A percentile compares a stretch with the other conserved stretches of the same genome.
Conservation (phyloP, 1,140 invertebrate species). For the Drosophila subobscura region DNA sequence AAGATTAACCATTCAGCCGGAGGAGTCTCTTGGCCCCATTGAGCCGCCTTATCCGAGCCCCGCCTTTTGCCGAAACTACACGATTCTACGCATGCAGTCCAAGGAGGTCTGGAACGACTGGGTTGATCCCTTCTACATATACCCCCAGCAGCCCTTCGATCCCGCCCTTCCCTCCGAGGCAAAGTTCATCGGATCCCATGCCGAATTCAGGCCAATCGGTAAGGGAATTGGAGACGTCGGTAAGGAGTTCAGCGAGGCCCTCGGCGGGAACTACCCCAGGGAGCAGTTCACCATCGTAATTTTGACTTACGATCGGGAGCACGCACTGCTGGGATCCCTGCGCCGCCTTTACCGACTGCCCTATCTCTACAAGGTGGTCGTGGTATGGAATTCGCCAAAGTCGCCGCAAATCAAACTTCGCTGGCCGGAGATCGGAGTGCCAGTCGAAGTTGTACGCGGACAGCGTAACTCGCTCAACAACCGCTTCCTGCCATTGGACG, state of each 20-base stretch:
- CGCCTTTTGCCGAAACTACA: slow-evolving; percentile 94
- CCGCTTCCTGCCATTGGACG: slow-evolving; percentile 97
- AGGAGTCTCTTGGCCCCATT: slow-evolving; percentile 96
- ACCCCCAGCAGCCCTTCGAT: slow-evolving; percentile 95
- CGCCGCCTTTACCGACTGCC: slow-evolving; percentile 95
- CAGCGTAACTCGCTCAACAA: slow-evolving; percentile 98
- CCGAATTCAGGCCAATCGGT: slow-evolving; percentile 96
- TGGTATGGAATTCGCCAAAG: slow-evolving; percentile 98
- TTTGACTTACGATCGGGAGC: slow-evolving; percentile 97
- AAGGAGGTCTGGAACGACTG: slow-evolving; percentile 94
- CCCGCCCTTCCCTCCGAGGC: slow-evolving; percentile 95
- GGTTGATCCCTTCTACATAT: slow-evolving; percentile 94
- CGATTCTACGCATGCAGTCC: slow-evolving; percentile 90
- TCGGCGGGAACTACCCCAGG: slow-evolving; percentile 96
- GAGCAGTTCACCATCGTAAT: slow-evolving; percentile 99
- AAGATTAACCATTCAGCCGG: slow-evolving; percentile 84
- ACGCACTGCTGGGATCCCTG: slow-evolving; percentile 95
- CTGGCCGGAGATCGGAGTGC: slow-evolving; percentile 98
- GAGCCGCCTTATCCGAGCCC: slow-evolving; percentile 96
- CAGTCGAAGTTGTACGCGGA: slow-evolving; percentile 94
- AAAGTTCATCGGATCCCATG: slow-evolving; percentile 94
- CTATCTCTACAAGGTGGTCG: slow-evolving; percentile 98
- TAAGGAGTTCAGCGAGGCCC: slow-evolving; percentile 97
- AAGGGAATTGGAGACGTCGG: slow-evolving; percentile 96
- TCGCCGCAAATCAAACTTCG: slow-evolving; percentile 91